These are phyloP conservation scores for Agapornis canus DNA, from an alignment of 2,797 vertebrate genomes.

Conservation along the genomic window DNA sequence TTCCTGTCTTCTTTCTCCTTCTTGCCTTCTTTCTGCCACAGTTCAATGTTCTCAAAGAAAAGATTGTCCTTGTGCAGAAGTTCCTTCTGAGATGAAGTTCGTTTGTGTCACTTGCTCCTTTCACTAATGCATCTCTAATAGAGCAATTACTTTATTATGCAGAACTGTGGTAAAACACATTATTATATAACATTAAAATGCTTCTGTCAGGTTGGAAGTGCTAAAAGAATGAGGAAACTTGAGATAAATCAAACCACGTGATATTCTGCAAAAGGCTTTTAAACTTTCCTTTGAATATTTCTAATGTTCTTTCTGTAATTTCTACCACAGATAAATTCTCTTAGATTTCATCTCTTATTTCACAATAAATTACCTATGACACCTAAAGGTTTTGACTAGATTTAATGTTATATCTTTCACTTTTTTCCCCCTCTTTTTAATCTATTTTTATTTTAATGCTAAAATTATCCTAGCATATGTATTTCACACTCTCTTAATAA, in stretches of 20 bases:
- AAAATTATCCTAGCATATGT: background rate
- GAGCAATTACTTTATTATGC: constrained; percentile 65
- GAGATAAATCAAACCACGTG: constrained; percentile 64
- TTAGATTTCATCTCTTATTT: constrained; percentile 46
- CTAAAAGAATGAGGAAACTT: constrained; percentile 50
- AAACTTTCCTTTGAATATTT: constrained; percentile 35
- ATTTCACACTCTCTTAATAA: constrained; percentile 21
- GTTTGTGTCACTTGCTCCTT: constrained; percentile 56
- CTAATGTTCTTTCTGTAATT: constrained; percentile 54
- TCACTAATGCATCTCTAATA: constrained; percentile 72
- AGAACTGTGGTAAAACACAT: constrained; percentile 40
- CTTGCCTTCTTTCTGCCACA: background rate
- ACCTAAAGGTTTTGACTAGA: constrained; percentile 34
- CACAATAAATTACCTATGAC: constrained; percentile 47
- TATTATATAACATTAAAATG: constrained; percentile 57
- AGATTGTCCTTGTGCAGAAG: constrained; percentile 51
- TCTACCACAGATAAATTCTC: constrained; percentile 52
- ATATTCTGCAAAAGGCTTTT: constrained; percentile 43
- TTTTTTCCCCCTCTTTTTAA: background rate
- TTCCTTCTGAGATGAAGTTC: constrained; percentile 35
- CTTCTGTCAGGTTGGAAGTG: constrained; percentile 58
- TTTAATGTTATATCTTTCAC: constrained; percentile 4
- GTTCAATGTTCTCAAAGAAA: constrained; percentile 31
- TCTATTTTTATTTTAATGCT: constrained; percentile 42
- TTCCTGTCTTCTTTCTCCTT: background rate